phyloP scores from a whole-genome alignment of 2,888 invertebrate genomes.

The Stenotaenia linearis region DNA sequence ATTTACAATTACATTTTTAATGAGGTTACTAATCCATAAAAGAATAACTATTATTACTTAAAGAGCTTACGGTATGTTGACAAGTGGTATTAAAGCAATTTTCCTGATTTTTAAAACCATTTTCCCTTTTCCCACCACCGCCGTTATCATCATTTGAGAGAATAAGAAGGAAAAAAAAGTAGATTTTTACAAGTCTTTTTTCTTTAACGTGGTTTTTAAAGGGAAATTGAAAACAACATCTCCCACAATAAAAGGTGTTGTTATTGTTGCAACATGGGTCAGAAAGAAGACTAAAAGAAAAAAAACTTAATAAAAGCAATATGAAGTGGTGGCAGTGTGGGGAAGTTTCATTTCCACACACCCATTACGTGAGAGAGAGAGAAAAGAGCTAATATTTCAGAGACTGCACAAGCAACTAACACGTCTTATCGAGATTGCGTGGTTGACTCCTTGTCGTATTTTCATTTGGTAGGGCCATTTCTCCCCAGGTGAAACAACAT shows the following conservation, averaged over 20 bases:
- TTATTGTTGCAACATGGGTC: slow-evolving; percentile 17
- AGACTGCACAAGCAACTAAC: slow-evolving; percentile 24
- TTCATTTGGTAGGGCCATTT: slow-evolving; percentile 20
- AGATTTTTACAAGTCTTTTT: slow-evolving; percentile 3
- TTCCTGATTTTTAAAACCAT: neutral
- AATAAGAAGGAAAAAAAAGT: neutral
- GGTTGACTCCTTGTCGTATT: slow-evolving; percentile 26
- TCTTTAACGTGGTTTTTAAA: neutral
- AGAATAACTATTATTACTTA: neutral
- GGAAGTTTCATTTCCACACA: slow-evolving; percentile 14
- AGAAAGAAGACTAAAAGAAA: neutral
- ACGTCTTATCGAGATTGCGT: slow-evolving; percentile 26
- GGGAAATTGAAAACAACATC: slow-evolving; percentile 10
- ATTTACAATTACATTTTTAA: neutral
- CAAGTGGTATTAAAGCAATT: neutral
- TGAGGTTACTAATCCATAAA: neutral
- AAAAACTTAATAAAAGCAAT: slow-evolving; percentile 16
- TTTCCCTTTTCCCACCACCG: neutral
- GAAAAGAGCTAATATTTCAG: slow-evolving; percentile 24
- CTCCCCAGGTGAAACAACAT: slow-evolving; percentile 23
- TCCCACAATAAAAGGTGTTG: slow-evolving; percentile 11
- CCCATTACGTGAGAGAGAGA: slow-evolving; percentile 12
- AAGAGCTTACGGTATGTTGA: neutral
- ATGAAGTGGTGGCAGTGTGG: slow-evolving; percentile 16
- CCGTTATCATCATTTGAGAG: neutral